Evolutionary conservation across 1,140 invertebrate species (phyloP).

Genomic region (Cydia splendana): DNA sequence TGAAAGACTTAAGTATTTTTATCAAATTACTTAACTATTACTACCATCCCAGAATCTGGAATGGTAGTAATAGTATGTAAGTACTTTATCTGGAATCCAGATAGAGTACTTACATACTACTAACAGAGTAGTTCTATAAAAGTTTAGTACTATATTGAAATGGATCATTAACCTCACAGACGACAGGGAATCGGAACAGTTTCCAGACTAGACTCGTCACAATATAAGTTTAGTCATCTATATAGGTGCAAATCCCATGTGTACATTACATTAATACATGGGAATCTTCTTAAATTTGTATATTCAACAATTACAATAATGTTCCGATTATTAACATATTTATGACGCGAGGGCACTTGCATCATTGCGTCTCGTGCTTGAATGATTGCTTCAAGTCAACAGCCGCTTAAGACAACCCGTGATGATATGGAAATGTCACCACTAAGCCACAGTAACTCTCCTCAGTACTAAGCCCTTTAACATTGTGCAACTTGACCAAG

Average conservation of each 20-base stretch:
- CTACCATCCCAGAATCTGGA: too few relatives aligned
- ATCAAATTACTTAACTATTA: neutral
- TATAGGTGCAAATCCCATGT: neutral
- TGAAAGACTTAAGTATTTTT: neutral
- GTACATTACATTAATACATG: too few relatives aligned
- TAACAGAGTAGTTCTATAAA: neutral
- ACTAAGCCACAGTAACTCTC: slow-evolving; percentile 6
- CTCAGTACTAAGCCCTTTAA: slow-evolving; percentile 2
- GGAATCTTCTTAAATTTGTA: neutral
- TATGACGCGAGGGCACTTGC: neutral
- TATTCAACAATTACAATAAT: neutral
- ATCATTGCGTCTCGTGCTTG: neutral
- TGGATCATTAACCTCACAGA: neutral
- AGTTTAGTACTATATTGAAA: neutral
- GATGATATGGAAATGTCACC: slow-evolving; percentile 29
- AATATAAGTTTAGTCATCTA: neutral
- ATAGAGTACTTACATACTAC: neutral
- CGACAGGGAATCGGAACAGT: neutral
- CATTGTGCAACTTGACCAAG: slow-evolving; percentile 8
- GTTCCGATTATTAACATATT: neutral
- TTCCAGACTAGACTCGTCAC: too few relatives aligned
- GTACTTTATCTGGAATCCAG: too few relatives aligned
- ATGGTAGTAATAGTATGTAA: too few relatives aligned
- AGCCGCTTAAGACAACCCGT: slow-evolving; percentile 23
- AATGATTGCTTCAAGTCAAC: neutral